Base-by-base conservation (phyloP, 2,113 vertebrate genomes). In the Delphinus delphis region DNA sequence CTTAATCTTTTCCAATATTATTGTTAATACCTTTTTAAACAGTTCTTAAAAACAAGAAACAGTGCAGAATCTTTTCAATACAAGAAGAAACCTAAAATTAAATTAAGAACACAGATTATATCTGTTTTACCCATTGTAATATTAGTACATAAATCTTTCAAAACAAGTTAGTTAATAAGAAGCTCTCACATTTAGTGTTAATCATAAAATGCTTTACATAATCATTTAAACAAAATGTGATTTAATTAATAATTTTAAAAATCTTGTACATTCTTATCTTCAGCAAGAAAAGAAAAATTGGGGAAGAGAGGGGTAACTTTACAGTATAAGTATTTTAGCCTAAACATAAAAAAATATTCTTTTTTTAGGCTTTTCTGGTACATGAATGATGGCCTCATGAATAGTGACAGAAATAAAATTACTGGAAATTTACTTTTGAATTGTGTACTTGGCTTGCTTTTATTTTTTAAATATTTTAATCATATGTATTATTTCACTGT, bases 381-480 rank as follows among this genome's bases (percentile, higher is more conserved):
- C 71, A 76, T 87, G 53, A 90, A 41, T 53, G 23, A 90, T 73
- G 44, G 41, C n/a, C 33, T 88, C 41, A 55, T 76, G 55, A 97
- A 58, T 65, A 14, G 2, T 83, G 41, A 82, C 44, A 76, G 33
- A 15, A 63, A 55, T 68, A 70, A 85, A 81, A 87, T 90, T 33
- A 86, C 31, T 86, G 31, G 21, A 86, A 92, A 53, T 17, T 53
- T 67, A 62, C 9, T 77, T 92, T 74, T 44, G 38, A 94, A 89
- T 62, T 74, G 5, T 68, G 28, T 68, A 80, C 7, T 80, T 62
- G 58, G 11, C 14, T 91, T 82, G 8, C 11, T 91, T 77, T 50
- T 85, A 28, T 50, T 82, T 83, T 89, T 86, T 33, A 82, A 93
- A 67, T 95, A 60, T 47, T 90, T 74, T 82, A 95, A 47, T 73